These are phyloP conservation scores for Hippocampus barbouri DNA, from an alignment of 2,113 vertebrate species.

Conservation along the genomic window DNA sequence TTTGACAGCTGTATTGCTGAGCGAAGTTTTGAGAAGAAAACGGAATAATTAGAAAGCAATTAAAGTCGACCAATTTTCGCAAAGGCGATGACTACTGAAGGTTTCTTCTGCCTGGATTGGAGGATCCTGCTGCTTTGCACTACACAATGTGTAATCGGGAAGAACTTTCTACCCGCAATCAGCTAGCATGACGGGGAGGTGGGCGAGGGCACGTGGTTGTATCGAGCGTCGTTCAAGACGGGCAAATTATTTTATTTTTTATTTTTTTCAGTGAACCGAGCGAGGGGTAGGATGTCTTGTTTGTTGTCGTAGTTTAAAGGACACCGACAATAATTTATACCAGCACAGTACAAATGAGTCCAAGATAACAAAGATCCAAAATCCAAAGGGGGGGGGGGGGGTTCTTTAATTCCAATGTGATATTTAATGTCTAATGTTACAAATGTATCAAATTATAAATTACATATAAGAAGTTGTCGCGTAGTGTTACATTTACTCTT, in stretches of 20 bases:
- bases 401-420: no score
- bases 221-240: neutral
- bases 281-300: neutral
- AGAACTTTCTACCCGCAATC: conserved; percentile 46
- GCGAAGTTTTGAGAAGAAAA: neutral
- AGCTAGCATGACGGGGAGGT: conserved; percentile 12
- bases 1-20: neutral
- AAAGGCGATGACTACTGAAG: conserved; percentile 18
- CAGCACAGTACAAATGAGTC: neutral
- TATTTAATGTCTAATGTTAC: no score
- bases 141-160: conserved; percentile 37
- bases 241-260: neutral
- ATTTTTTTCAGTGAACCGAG: conserved; percentile 3
- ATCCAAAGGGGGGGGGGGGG: no score
- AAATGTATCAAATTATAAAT: no score
- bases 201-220: neutral
- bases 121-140: conserved; percentile 36
- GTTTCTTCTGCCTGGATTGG: conserved; percentile 15
- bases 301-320: neutral
- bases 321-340: neutral
- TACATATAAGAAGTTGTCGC: no score
- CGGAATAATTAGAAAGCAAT: conserved; percentile 16
- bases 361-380: no score
- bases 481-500: no score
- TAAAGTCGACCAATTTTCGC: conserved; percentile 14